Evolutionary conservation across 2,113 vertebrate species (phyloP).

Genomic region (Protobothrops mucrosquamatus): DNA sequence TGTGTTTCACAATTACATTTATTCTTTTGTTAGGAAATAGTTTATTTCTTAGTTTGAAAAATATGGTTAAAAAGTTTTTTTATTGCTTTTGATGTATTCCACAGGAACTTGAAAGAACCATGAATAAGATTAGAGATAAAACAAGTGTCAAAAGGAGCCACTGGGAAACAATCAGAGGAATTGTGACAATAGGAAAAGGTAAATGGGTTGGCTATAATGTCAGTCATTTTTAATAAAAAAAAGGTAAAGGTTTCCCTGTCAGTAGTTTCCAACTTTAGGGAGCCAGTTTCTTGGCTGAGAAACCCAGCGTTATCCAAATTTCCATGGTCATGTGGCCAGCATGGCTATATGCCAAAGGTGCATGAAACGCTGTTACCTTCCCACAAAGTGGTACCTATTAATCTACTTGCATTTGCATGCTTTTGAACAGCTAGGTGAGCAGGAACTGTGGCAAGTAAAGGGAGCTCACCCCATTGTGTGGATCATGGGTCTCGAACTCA

Average conservation of each 20-base stretch:
- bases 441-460: not conserved
- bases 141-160: constrained; percentile 66
- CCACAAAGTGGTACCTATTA: not conserved
- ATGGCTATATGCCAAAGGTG: not conserved
- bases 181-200: constrained; percentile 75
- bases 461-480: no score
- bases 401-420: no score
- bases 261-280: not conserved
- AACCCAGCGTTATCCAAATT: not conserved
- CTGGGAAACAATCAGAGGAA: constrained; percentile 73
- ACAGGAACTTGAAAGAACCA: constrained; percentile 61
- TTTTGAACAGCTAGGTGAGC: not conserved
- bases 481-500: not conserved
- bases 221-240: not conserved
- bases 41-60: not conserved
- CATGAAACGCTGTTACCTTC: not conserved
- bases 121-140: constrained; percentile 50
- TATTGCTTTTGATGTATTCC: constrained; percentile 33
- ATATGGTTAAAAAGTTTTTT: constrained; percentile 14
- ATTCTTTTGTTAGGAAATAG: not conserved
- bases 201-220: not conserved
- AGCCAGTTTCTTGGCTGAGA: not conserved
- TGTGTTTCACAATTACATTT: not conserved
- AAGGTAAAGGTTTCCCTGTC: not conserved
- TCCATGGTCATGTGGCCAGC: not conserved